Percentiles rank a stretch among this genome's conserved stretches.
Conservation (phyloP, 2,113 vertebrate species). For the Procavia capensis region DNA sequence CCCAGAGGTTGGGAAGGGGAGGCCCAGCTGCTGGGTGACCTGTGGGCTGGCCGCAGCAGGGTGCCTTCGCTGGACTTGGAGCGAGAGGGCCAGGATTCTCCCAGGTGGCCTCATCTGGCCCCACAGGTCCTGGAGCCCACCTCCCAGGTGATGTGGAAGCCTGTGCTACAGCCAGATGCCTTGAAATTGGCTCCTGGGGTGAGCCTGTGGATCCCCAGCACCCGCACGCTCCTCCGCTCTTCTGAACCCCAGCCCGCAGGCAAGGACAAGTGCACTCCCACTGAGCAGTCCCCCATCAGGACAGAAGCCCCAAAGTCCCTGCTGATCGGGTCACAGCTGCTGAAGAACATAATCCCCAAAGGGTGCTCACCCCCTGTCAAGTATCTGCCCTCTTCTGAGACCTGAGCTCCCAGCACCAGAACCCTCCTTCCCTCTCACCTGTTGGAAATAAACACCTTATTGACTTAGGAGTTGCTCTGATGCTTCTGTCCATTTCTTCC, state of each 20-base stretch:
- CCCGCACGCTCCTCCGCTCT: neutral
- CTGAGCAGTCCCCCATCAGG: conserved; percentile 63
- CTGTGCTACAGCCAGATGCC: conserved; percentile 75
- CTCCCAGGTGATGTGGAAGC: conserved; percentile 28
- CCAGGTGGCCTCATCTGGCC: neutral
- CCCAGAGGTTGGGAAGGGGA: conserved; percentile 48
- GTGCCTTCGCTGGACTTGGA: neutral
- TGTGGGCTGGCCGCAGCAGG: neutral
- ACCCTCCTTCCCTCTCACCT: neutral
- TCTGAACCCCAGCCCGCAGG: neutral
- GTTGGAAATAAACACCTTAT: conserved; percentile 69
- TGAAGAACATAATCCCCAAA: neutral
- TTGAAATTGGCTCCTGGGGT: conserved; percentile 84
- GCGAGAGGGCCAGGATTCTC: neutral
- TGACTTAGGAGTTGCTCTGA: neutral
- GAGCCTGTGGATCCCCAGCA: conserved; percentile 65
- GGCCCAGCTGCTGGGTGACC: conserved; percentile 14
- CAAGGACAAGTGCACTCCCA: rapidly evolving
- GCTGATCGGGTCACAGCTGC: neutral
- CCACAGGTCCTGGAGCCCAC: neutral
- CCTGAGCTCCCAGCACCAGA: neutral
- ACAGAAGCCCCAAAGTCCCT: neutral
- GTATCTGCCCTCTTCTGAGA: neutral
- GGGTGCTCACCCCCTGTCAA: neutral
- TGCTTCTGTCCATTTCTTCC: conserved; percentile 15